phyloP scores from a whole-genome alignment of 2,797 vertebrate genomes.

The Geotrypetes seraphini region DNA sequence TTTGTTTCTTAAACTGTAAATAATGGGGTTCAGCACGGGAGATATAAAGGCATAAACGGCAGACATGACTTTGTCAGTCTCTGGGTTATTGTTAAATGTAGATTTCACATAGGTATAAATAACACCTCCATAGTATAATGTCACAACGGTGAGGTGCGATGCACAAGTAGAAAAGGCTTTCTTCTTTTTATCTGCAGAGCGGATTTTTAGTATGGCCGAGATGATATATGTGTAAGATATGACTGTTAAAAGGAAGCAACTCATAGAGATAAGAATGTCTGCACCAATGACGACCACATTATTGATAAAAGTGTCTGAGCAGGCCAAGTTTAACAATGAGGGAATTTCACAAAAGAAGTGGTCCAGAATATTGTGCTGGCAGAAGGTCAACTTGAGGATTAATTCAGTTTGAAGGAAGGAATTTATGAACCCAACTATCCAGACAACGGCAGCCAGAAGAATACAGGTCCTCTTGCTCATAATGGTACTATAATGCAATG shows the following conservation, averaged over 20 bases:
- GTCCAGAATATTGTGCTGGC: slow-evolving; percentile 1
- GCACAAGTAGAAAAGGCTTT: slow-evolving; percentile 6
- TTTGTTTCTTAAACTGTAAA: slow-evolving; percentile 14
- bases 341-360: slow-evolving; percentile 16
- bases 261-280: slow-evolving; percentile 2
- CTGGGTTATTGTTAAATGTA: not conserved
- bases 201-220: slow-evolving; percentile 6
- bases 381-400: slow-evolving; percentile 3
- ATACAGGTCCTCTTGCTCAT: slow-evolving; percentile 2
- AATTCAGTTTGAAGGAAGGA: slow-evolving; percentile 7
- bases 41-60: slow-evolving; percentile 7
- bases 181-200: not conserved
- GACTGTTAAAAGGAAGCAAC: slow-evolving; percentile 6
- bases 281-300: slow-evolving; percentile 4
- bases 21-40: slow-evolving; percentile 13
- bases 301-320: slow-evolving; percentile 9
- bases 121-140: slow-evolving; percentile 1
- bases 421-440: not conserved
- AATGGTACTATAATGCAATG: slow-evolving; percentile 9
- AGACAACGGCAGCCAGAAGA: not conserved
- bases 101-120: slow-evolving; percentile 10
- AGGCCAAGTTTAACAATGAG: slow-evolving; percentile 7
- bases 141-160: slow-evolving; percentile 2
- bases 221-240: slow-evolving; percentile 9
- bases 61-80: slow-evolving; percentile 9